These are phyloP conservation scores for Tinea semifulvella DNA, from an alignment of 2,888 invertebrate genomes.

Conservation along the genomic window DNA sequence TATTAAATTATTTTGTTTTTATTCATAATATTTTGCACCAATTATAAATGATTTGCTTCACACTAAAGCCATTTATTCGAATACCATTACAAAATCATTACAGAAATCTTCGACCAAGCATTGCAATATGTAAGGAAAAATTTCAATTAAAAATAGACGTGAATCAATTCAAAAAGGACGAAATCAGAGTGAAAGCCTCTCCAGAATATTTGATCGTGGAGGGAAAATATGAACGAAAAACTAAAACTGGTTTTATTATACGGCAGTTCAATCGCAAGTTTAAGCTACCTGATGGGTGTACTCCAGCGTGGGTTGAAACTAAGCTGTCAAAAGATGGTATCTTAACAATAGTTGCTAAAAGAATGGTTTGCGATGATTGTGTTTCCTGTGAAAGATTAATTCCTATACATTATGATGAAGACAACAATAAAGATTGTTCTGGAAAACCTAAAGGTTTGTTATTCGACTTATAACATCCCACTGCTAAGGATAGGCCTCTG, in stretches of 20 bases:
- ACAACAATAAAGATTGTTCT: too few species aligned
- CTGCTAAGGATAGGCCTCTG: too few species aligned
- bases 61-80: background rate
- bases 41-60: background rate
- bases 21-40: background rate
- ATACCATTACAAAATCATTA: background rate
- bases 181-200: conserved; percentile 42
- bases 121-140: conserved; percentile 37
- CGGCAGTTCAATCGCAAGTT: conserved; percentile 44
- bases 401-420: conserved; percentile 24
- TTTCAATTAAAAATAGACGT: conserved; percentile 40
- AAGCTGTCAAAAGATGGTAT: conserved; percentile 36
- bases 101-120: conserved; percentile 28
- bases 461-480: too few species aligned
- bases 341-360: conserved; percentile 38
- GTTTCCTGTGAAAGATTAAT: conserved; percentile 32
- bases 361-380: conserved; percentile 27
- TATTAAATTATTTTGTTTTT: background rate
- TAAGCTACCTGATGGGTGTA: conserved; percentile 41
- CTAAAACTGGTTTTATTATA: conserved; percentile 31
- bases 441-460: too few species aligned
- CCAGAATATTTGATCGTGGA: conserved; percentile 44
- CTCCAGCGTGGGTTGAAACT: conserved; percentile 32
- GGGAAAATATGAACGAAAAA: conserved; percentile 47
- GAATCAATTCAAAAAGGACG: conserved; percentile 37